Evolutionary conservation across 1,140 invertebrate species (phyloP).

Genomic region (Atopsyche davidsoni): DNA sequence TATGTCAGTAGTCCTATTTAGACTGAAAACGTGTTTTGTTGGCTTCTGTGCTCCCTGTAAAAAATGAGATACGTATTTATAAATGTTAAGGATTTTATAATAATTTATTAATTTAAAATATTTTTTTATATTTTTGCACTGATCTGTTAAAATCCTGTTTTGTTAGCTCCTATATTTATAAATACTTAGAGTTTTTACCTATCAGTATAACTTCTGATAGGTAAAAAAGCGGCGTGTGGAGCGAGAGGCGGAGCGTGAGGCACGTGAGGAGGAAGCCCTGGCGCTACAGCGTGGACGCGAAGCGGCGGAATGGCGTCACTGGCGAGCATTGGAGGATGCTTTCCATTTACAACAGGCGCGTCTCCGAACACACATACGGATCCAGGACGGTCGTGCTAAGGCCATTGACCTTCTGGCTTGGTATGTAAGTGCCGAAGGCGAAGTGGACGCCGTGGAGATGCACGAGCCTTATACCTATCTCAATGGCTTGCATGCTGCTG

Average conservation of each 20-base stretch:
- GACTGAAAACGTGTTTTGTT: too few relatives aligned
- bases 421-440: constrained; percentile 90
- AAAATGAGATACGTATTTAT: too few relatives aligned
- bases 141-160: too few relatives aligned
- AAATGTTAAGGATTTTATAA: too few relatives aligned
- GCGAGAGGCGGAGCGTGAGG: constrained; percentile 83
- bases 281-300: constrained; percentile 87
- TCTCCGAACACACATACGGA: constrained; percentile 86
- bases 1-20: constrained; percentile 34
- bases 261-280: constrained; percentile 85
- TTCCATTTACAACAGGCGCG: constrained; percentile 88
- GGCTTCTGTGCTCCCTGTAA: too few relatives aligned
- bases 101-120: too few relatives aligned
- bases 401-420: constrained; percentile 96
- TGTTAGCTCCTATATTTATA: too few relatives aligned
- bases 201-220: too few relatives aligned
- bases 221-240: constrained; percentile 87
- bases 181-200: too few relatives aligned
- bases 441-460: constrained; percentile 93
- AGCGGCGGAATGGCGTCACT: constrained; percentile 89
- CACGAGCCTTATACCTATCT: constrained; percentile 96
- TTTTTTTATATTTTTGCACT: too few relatives aligned
- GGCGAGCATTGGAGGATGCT: constrained; percentile 91
- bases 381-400: constrained; percentile 93
- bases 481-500: constrained; percentile 82